phyloP scores from a whole-genome alignment of 2,888 invertebrate species.

The Celastrina argiolus region DNA sequence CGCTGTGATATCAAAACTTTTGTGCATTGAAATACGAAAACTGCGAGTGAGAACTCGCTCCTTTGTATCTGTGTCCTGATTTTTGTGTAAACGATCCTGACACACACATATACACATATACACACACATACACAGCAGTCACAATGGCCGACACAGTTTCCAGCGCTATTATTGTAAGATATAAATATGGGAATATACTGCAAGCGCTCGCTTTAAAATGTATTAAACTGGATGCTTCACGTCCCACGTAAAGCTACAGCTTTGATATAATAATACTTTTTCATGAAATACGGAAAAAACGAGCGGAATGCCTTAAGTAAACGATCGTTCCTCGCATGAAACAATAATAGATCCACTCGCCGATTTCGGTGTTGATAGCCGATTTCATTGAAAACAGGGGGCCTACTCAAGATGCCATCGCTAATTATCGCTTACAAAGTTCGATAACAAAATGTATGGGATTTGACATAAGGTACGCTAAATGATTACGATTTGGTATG shows the following conservation, averaged over 20 bases:
- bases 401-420: too few species aligned
- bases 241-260: not conserved
- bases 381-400: too few species aligned
- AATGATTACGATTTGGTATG: too few species aligned
- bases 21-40: not conserved
- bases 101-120: not conserved
- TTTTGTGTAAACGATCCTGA: constrained; percentile 8
- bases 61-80: not conserved
- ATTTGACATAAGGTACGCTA: too few species aligned
- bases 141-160: not conserved
- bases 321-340: too few species aligned
- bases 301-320: too few species aligned
- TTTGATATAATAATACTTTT: too few species aligned
- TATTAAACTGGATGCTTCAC: not conserved
- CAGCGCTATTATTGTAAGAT: not conserved
- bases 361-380: too few species aligned
- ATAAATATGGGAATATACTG: not conserved
- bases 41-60: not conserved
- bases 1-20: not conserved
- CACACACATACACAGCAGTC: not conserved
- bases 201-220: not conserved
- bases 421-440: too few species aligned
- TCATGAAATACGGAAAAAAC: too few species aligned
- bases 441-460: too few species aligned
- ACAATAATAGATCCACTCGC: too few species aligned